Conservation (phyloP, 2,797 vertebrate species). For the Pelodytes ibericus region DNA sequence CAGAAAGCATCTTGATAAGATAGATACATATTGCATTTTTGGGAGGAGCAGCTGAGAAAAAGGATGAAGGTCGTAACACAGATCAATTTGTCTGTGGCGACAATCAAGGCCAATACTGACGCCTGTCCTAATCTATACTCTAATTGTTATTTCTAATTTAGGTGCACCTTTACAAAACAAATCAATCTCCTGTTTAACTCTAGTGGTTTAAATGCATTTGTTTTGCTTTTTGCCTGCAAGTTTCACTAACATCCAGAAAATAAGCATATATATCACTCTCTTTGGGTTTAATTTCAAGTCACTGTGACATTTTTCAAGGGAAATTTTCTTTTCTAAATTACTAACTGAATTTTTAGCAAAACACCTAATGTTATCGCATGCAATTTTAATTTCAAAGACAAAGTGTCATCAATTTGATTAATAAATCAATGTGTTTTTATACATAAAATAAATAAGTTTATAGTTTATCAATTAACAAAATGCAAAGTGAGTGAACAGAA, state of each 20-base stretch:
- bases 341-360: too few relatives aligned
- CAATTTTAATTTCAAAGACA: too few relatives aligned
- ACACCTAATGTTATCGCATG: too few relatives aligned
- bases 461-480: too few relatives aligned
- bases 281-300: too few relatives aligned
- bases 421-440: too few relatives aligned
- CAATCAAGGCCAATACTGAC: conserved; percentile 47
- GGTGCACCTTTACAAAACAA: conserved; percentile 34
- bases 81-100: conserved; percentile 46
- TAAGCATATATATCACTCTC: not conserved
- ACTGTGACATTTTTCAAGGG: too few relatives aligned
- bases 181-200: conserved; percentile 12
- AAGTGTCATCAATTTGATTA: too few relatives aligned
- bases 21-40: conserved; percentile 7
- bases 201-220: not conserved
- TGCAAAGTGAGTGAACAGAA: too few relatives aligned
- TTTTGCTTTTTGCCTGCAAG: not conserved
- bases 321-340: too few relatives aligned
- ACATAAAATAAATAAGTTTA: too few relatives aligned
- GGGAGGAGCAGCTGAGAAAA: conserved; percentile 1
- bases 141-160: conserved; percentile 47
- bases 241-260: not conserved
- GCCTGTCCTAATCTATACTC: conserved; percentile 42
- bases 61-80: conserved; percentile 32
- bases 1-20: too few relatives aligned